Evolutionary conservation across 2,113 vertebrate species (phyloP).

Genomic region (Gobio gobio): DNA sequence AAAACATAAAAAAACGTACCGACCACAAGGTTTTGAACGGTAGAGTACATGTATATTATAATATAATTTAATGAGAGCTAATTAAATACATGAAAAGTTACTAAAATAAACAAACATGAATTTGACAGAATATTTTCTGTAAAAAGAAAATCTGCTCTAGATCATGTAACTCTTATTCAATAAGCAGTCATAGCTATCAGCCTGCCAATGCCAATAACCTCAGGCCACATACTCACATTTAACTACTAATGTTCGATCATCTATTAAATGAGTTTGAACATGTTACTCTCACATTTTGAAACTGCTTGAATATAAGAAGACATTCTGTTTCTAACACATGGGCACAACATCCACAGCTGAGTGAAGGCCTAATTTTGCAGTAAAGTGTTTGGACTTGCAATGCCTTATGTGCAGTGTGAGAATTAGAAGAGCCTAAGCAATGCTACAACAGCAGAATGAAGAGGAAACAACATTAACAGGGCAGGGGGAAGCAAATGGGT

Average conservation of each 20-base stretch:
- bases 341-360: neutral
- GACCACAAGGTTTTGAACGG: too few species aligned
- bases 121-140: too few species aligned
- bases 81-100: too few species aligned
- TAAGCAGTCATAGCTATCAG: neutral
- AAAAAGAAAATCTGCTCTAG: neutral
- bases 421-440: constrained; percentile 10
- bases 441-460: constrained; percentile 35
- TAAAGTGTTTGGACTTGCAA: neutral
- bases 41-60: too few species aligned
- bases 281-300: neutral
- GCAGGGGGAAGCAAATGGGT: neutral
- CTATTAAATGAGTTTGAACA: neutral
- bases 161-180: neutral
- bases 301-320: neutral
- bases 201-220: neutral
- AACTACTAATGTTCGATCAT: neutral
- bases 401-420: neutral
- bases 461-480: constrained; percentile 44
- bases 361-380: neutral
- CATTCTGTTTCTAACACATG: neutral
- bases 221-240: neutral
- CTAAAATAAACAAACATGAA: too few species aligned
- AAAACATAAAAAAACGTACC: too few species aligned
- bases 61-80: too few species aligned